Conservation (phyloP, 2,797 vertebrate species). For the Astyanax mexicanus region DNA sequence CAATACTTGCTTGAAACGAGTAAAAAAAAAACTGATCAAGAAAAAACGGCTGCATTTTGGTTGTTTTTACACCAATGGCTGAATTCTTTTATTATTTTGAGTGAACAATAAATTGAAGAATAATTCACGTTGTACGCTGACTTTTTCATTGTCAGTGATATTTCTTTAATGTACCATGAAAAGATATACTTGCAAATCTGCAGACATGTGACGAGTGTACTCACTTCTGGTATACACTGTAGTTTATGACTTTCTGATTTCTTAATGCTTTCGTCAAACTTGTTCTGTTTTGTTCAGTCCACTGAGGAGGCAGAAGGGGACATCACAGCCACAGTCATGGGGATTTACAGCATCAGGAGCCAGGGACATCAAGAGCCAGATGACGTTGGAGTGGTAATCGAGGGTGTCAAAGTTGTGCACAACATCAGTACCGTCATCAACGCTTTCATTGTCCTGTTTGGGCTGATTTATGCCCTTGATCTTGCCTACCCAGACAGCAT, state of each 20-base stretch:
- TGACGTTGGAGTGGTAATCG: neutral
- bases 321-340: no score
- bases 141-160: no score
- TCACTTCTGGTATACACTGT: no score
- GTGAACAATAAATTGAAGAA: no score
- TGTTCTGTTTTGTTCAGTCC: conserved; percentile 14
- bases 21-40: no score
- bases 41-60: no score
- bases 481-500: conserved; percentile 7
- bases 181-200: neutral
- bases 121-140: no score
- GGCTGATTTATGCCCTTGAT: conserved; percentile 13
- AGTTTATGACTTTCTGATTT: neutral
- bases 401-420: no score
- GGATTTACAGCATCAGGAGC: neutral
- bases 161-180: neutral
- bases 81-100: no score
- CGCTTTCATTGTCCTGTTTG: neutral
- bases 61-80: no score
- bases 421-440: no score
- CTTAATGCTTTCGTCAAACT: neutral
- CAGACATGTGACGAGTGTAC: neutral
- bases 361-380: neutral
- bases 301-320: no score
- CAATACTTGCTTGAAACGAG: neutral